Percentiles rank a stretch among this genome's conserved stretches.
These are phyloP conservation scores for Caenorhabditis sp. DNA, from an alignment of 2,888 invertebrate species.

Conservation along the genomic window DNA sequence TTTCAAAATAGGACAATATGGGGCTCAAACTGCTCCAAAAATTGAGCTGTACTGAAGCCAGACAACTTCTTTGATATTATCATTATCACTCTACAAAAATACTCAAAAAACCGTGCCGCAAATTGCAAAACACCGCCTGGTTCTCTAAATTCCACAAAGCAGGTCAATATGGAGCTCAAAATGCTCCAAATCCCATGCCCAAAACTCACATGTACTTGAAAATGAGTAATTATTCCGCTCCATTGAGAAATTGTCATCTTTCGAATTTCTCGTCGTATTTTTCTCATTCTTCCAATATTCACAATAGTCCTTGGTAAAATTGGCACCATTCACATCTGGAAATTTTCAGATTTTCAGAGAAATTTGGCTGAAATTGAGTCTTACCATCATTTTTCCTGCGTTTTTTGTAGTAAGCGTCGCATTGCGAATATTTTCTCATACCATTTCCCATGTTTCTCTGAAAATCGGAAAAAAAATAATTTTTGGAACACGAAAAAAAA, in stretches of 20 bases:
- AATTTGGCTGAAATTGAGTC: not conserved
- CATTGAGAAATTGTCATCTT: conserved; percentile 37
- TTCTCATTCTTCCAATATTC: conserved; percentile 38
- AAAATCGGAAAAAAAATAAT: not conserved
- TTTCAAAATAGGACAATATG: no score
- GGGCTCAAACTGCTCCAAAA: no score
- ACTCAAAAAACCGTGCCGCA: not conserved
- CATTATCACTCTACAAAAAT: not conserved
- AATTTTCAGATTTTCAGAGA: not conserved
- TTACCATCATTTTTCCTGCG: conserved; percentile 31
- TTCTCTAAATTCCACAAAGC: not conserved
- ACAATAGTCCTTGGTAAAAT: conserved; percentile 39
- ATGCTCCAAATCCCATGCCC: no score
- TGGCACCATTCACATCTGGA: conserved; percentile 25
- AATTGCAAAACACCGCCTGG: not conserved
- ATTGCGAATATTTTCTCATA: conserved; percentile 39
- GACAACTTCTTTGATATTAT: not conserved
- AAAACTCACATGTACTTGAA: conserved; percentile 30
- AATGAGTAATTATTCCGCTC: conserved; percentile 38
- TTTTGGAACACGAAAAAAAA: not conserved
- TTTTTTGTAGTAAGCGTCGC: conserved; percentile 40
- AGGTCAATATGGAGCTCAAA: conserved; percentile 2
- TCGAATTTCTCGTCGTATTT: conserved; percentile 9
- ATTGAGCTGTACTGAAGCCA: no score
- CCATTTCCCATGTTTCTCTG: conserved; percentile 41